Base-by-base conservation (phyloP, 2,888 invertebrate genomes). In the Mycalesis mineus region DNA sequence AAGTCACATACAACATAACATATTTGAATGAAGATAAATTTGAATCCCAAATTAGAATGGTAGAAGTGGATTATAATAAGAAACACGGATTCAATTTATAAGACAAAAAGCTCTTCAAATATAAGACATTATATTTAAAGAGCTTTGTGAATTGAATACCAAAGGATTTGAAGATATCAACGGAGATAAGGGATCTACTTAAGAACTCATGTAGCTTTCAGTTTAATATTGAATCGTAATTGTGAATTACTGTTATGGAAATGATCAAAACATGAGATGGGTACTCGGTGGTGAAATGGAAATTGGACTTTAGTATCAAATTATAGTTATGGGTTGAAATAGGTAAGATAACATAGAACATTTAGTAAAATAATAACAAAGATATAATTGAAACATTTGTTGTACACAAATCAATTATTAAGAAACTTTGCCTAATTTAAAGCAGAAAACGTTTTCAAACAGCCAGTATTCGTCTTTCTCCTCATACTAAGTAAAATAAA, bases 171-270 rank as follows among this genome's bases (percentile, higher is more conserved):
- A 11, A 11, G 36, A 36, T 11, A 36, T 36, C 11, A 36, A 11
- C 4, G 36, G 36, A 36, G 36, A 11, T 36, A 36, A 36, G 36
- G 11, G 11, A 36, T 36, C 11, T 9, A 36, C 36, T 36, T 36
- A 36, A 11, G 11, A 36, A 11, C 36, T 36, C 36, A 36, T 11
- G 36, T 11, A 36, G 36, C 36, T 36, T 36, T 11, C 36, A 11
- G 36, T 11, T 36, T 36, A 11, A 36, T 42, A 22, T 45, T 47
- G 55, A 58, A 55, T 58, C 55, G 58, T 50, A 51, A 59, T 55
- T 59, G 58, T 55, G 50, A 59, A 59, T 55, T 51, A 22, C 17
- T 50, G 55, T 52, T 55, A 44, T 37, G 47, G 9, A 36, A 36
- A 9, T 4, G 11, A 36, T 36, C 11, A 36, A 9, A 36, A 36